phyloP scores from a whole-genome alignment of 2,888 invertebrate species.

The Vandiemenella viatica region DNA sequence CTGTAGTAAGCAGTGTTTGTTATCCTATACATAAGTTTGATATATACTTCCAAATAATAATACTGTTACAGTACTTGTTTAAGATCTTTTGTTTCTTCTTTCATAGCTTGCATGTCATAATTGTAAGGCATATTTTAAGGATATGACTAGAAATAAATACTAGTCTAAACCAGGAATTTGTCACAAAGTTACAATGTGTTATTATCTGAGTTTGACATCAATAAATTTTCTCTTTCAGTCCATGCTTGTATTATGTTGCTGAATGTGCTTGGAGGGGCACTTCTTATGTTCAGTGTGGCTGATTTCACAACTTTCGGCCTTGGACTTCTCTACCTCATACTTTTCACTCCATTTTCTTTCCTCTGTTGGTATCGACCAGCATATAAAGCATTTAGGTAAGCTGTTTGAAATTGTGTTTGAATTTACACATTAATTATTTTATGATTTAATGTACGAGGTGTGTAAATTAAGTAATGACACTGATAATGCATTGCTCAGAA shows the following conservation, averaged over 20 bases:
- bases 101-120: no score
- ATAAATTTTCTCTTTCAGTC: constrained; percentile 44
- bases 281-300: constrained; percentile 47
- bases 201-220: no score
- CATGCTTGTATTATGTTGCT: constrained; percentile 72
- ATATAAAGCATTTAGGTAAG: constrained; percentile 87
- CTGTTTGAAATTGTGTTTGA: not conserved
- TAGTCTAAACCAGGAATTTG: no score
- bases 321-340: constrained; percentile 70
- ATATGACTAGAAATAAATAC: no score
- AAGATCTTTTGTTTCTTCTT: no score
- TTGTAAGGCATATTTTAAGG: no score
- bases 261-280: constrained; percentile 75
- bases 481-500: not conserved
- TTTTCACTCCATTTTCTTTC: constrained; percentile 94
- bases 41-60: no score
- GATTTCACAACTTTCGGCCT: constrained; percentile 67
- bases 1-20: no score
- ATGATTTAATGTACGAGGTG: not conserved
- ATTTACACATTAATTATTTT: no score
- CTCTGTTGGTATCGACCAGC: constrained; percentile 98
- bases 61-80: no score
- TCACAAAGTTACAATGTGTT: no score
- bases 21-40: no score
- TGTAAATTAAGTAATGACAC: not conserved